A percentile compares a stretch with the other conserved stretches of the same genome.
phyloP scores from a whole-genome alignment of 1,140 invertebrate species.

The Eciton burchellii region DNA sequence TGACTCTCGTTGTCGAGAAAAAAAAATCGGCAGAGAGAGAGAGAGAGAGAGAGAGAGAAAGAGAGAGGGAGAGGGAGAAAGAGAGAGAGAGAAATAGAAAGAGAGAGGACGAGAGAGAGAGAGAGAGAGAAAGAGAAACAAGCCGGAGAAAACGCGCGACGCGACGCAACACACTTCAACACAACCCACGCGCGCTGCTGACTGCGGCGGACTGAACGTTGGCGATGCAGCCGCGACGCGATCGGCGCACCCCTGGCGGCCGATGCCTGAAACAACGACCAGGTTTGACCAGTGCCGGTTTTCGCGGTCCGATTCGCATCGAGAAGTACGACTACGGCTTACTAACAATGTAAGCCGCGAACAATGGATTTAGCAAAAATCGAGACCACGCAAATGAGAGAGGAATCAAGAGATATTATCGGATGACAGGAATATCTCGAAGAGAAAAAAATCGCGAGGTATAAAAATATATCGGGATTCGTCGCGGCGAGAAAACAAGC shows the following conservation, averaged over 20 bases:
- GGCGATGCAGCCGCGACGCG: constrained; percentile 67
- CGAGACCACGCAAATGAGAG: not conserved
- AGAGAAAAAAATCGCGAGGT: no score
- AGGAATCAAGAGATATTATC: not conserved
- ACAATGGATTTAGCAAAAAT: no score
- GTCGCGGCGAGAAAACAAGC: not conserved
- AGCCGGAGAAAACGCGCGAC: no score
- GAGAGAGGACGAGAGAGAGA: no score
- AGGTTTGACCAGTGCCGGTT: constrained; percentile 64
- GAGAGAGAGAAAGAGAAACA: not conserved
- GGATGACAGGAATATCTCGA: no score
- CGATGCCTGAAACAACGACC: constrained; percentile 36
- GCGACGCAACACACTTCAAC: not conserved
- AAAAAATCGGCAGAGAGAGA: no score
- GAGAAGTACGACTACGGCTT: no score
- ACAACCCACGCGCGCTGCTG: constrained; percentile 68
- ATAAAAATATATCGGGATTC: constrained; percentile 16
- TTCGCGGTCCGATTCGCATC: constrained; percentile 61
- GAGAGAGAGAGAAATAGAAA: no score
- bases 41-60: no score
- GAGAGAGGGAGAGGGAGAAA: no score
- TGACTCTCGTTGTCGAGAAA: no score
- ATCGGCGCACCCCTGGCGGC: constrained; percentile 73
- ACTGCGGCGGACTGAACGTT: constrained; percentile 77
- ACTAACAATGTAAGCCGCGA: no score